Percentiles rank a stretch among this genome's conserved stretches.
Conservation (phyloP, 1,140 invertebrate species). For the Anthonomus grandis region DNA sequence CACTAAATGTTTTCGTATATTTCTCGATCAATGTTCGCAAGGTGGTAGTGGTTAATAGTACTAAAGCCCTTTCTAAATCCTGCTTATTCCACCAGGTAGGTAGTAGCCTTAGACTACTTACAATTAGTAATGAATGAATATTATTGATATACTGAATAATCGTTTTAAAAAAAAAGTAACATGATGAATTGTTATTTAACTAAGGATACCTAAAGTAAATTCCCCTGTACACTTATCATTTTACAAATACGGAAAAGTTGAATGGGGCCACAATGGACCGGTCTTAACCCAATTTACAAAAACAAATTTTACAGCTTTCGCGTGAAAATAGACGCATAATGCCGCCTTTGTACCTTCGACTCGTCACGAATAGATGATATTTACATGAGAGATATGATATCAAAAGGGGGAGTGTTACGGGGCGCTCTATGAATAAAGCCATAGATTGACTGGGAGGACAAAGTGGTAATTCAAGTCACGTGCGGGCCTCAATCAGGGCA, state of each 20-base stretch:
- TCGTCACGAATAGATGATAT: constrained; percentile 24
- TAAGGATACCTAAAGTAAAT: neutral
- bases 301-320: constrained; percentile 23
- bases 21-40: too few species aligned
- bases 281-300: constrained; percentile 20
- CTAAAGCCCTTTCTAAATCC: too few species aligned
- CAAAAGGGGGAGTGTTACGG: constrained; percentile 27
- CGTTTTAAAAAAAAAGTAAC: too few species aligned
- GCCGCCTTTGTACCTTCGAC: constrained; percentile 16
- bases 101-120: too few species aligned
- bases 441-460: constrained; percentile 32
- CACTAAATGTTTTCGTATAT: too few species aligned
- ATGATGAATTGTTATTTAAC: too few species aligned
- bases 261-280: neutral
- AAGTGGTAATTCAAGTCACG: constrained; percentile 41
- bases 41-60: too few species aligned
- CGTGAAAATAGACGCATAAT: constrained; percentile 17
- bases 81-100: too few species aligned
- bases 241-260: neutral
- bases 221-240: neutral
- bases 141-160: too few species aligned
- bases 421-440: constrained; percentile 28
- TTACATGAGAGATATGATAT: constrained; percentile 32
- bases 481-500: constrained; percentile 41
- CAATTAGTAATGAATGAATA: too few species aligned